Base-by-base conservation (phyloP, 2,113 vertebrate genomes). In the Conger conger region DNA sequence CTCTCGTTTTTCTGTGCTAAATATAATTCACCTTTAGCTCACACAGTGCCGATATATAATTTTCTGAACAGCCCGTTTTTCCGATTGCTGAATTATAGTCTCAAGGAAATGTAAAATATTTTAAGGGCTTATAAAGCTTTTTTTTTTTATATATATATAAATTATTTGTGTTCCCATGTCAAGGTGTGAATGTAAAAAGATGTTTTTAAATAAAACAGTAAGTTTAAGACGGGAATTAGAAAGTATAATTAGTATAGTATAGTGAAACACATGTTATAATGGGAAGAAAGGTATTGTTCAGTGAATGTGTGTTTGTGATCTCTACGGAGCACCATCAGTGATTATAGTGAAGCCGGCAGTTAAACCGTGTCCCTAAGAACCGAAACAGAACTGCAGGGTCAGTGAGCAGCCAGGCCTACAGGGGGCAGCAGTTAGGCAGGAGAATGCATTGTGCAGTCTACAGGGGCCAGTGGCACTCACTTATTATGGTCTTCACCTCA, bases 361-460 rank as follows among this genome's bases (percentile, higher is more conserved):
- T 30, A 73, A 33, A 73, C 27, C n/a, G 33, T 27, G 27, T n/a
- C 60, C 54, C 13, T 16, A 57, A 57, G 3, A 63, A 63, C 57
- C 23, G 57, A 63, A 27, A 63, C 20, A 63, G 23, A 18, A 63
- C 57, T 63, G 23, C 20, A 63, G 23, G 57, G 57, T 73, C 68
- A 73, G n/a, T 73, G n/a, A 30, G 27, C 63, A 73, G 68, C 68
- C n/a, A 73, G n/a, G 68, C 68, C 68, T 73, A 30, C 68, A 73
- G 68, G 68, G 68, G 68, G 68, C 68, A 73, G 68, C 68, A 33
- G n/a, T 13, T 4, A 73, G 68, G 68, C 68, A 33, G n/a, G 5
- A 73, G 9, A 73, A 73, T 30, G 7, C 33, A 73, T 73, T n/a
- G 4, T 33, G 27, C 7, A 11, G 27, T 73, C n/a, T 30, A 73